phyloP scores from a whole-genome alignment of 2,113 vertebrate genomes.

The Paraplagusia blochii region DNA sequence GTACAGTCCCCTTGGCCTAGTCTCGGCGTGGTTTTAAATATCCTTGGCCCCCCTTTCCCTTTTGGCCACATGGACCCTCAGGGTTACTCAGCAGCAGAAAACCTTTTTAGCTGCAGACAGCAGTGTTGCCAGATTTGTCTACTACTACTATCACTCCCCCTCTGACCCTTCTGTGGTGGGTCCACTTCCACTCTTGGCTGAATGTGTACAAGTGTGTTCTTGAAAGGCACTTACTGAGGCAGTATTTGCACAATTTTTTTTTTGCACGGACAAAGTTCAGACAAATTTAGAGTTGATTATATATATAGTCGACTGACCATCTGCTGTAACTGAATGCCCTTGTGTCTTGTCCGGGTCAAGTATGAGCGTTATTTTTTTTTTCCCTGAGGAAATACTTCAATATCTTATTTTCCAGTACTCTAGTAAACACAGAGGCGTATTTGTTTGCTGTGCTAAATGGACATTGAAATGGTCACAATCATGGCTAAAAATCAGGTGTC shows the following conservation, averaged over 20 bases:
- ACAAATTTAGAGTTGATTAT: too few species aligned
- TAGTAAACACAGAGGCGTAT: too few species aligned
- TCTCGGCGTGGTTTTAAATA: slow-evolving; percentile 40
- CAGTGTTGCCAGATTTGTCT: slow-evolving; percentile 21
- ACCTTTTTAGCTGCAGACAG: slow-evolving; percentile 37
- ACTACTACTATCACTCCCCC: slow-evolving; percentile 7
- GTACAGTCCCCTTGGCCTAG: slow-evolving; percentile 29
- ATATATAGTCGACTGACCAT: too few species aligned
- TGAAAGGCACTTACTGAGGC: background rate
- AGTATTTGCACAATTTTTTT: background rate
- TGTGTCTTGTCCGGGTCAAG: too few species aligned
- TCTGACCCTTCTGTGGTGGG: slow-evolving; percentile 22
- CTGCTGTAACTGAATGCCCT: too few species aligned
- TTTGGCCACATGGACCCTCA: slow-evolving; percentile 29
- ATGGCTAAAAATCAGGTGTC: too few species aligned
- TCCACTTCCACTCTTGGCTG: slow-evolving; percentile 12
- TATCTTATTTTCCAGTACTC: too few species aligned
- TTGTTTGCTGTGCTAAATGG: too few species aligned
- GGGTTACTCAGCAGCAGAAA: slow-evolving; percentile 62
- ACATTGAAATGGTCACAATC: too few species aligned
- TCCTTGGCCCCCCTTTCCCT: slow-evolving; percentile 9
- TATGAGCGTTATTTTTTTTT: too few species aligned
- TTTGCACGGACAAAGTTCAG: too few species aligned
- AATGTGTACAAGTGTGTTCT: background rate
- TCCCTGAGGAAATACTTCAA: too few species aligned